These are phyloP conservation scores for Heliothis peltigera DNA, from an alignment of 2,888 invertebrate genomes.

Conservation along the genomic window DNA sequence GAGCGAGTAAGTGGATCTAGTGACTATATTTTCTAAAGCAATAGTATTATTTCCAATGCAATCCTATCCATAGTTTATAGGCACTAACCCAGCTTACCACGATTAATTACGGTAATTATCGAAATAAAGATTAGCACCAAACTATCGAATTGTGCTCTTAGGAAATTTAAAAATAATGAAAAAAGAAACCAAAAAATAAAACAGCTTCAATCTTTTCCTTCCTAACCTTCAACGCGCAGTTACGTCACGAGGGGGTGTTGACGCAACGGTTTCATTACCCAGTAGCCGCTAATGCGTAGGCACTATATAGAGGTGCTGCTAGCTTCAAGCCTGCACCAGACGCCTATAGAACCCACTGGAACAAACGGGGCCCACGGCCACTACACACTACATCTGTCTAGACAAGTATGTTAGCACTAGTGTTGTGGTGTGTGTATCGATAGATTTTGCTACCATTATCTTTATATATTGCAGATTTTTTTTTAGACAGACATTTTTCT, in stretches of 20 bases:
- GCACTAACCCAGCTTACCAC: too few species aligned
- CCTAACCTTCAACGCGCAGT: conserved; percentile 9
- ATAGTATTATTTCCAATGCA: neutral
- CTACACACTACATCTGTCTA: conserved; percentile 35
- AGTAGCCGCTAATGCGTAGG: conserved; percentile 37
- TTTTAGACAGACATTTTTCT: neutral
- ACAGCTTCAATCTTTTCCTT: neutral
- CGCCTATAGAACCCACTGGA: conserved; percentile 34
- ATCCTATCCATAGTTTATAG: too few species aligned
- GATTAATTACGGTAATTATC: too few species aligned
- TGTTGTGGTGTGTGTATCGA: conserved; percentile 23
- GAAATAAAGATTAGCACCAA: too few species aligned
- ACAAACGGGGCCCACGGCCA: conserved; percentile 41
- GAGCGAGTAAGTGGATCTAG: neutral
- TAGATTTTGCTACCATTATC: neutral
- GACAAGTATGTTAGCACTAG: conserved; percentile 42
- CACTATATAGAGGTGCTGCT: conserved; percentile 47
- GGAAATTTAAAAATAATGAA: too few species aligned
- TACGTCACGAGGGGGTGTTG: conserved; percentile 14
- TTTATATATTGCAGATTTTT: neutral
- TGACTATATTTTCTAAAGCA: neutral
- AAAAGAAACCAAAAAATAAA: too few species aligned
- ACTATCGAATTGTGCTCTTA: too few species aligned
- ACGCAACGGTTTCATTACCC: conserved; percentile 36
- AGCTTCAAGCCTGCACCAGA: conserved; percentile 50